Evolutionary conservation across 2,888 invertebrate species (phyloP).

Genomic region (Ctenicera cuprea): DNA sequence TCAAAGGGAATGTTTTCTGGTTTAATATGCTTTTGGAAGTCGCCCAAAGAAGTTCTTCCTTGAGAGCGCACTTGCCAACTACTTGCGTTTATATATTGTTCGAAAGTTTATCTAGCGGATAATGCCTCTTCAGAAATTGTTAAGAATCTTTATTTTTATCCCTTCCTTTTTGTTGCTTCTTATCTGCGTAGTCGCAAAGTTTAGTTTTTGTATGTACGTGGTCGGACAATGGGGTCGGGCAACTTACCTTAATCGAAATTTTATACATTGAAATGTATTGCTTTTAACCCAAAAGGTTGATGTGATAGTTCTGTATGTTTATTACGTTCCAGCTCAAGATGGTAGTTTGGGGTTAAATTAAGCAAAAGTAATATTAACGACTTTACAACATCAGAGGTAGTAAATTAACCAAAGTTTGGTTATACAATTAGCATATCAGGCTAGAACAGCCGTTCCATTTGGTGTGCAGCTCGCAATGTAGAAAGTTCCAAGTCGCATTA

Average conservation of each 20-base stretch:
- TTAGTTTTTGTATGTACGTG: too few relatives aligned
- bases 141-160: slow-evolving; percentile 19
- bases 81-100: slow-evolving; percentile 41
- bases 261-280: too few relatives aligned
- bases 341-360: slow-evolving; percentile 26
- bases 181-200: slow-evolving; percentile 7
- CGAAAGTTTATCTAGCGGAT: slow-evolving; percentile 49
- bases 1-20: slow-evolving; percentile 56
- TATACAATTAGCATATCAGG: slow-evolving; percentile 56
- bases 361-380: slow-evolving; percentile 47
- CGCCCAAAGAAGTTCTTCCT: slow-evolving; percentile 51
- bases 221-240: too few relatives aligned
- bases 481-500: slow-evolving; percentile 31
- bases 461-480: slow-evolving; percentile 23
- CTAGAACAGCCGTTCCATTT: slow-evolving; percentile 53
- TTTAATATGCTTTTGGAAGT: slow-evolving; percentile 50
- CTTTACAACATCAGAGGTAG: slow-evolving; percentile 54
- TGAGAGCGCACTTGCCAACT: slow-evolving; percentile 36
- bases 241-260: too few relatives aligned
- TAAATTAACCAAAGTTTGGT: slow-evolving; percentile 47
- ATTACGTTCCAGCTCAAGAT: slow-evolving; percentile 5
- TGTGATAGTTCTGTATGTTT: not conserved
- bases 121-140: slow-evolving; percentile 44
- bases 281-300: too few relatives aligned
- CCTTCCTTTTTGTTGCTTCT: slow-evolving; percentile 19